Base-by-base conservation (phyloP, 2,797 vertebrate species). In the Cyprinella venusta region DNA sequence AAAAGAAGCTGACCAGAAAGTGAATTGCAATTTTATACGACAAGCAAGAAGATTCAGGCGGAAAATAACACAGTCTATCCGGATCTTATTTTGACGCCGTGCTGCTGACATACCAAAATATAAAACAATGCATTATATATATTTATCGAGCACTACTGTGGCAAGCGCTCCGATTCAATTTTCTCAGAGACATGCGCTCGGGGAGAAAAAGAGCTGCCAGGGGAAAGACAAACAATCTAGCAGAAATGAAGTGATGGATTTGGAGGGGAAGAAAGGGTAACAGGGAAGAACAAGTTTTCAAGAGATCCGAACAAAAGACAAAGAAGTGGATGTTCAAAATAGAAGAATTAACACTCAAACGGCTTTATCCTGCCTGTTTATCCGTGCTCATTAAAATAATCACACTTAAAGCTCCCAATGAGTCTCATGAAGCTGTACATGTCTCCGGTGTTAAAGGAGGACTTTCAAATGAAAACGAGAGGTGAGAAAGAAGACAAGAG, bases 361-460 rank as follows among this genome's bases (percentile, higher is more conserved):
- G 64, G 36, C 19, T 54, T 54, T 21, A 54, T 21, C 52, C 52
- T 1, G 8, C 16, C 74, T 38, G 33, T 77, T 48, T 63, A 42
- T 79, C 40, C 1, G 3, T 21, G 68, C 90, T 90, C 82, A 87
- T 91, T 87, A 90, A 77, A 92, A 91, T 90, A 90, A 90, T 91
- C 88, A 90, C 85, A 83, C 85, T 86, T 72, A 75, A 79, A 91
- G 82, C 63, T 30, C 81, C 81, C 90, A 91, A 92, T 90, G 88
- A 91, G 85, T 61, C 48, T 89, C 87, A 78, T 79, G 85, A 91
- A 89, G 89, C 83, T 88, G 82, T 87, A 91, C 88, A 91, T 89
- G 85, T 87, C 90, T 90, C 74, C 64, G 65, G 77, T 30, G 85
- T 82, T 50, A 70, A 56, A 74, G 56, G 45, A 33, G 21, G 74